A percentile compares a stretch with the other conserved stretches of the same genome.
Conservation (phyloP, 2,888 invertebrate genomes). For the Agrenia bidenticulata region DNA sequence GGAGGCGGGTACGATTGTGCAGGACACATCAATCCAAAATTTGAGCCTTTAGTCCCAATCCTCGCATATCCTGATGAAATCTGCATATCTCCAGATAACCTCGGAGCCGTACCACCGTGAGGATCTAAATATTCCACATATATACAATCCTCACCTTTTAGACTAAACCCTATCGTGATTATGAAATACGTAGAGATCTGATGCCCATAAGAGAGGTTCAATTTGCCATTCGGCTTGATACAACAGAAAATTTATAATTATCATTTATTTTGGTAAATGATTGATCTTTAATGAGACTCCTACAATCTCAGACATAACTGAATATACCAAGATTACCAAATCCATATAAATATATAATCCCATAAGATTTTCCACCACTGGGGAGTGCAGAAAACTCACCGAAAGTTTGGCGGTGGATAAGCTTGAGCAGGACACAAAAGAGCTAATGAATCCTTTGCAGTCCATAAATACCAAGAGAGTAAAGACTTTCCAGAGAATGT, state of each 20-base stretch:
- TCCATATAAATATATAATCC: background rate
- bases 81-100: conserved; percentile 32
- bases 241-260: too few relatives aligned
- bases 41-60: conserved; percentile 39
- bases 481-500: conserved; percentile 49
- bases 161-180: too few relatives aligned
- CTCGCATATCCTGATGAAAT: conserved; percentile 40
- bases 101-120: background rate
- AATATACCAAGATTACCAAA: too few relatives aligned
- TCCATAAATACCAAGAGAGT: conserved; percentile 42
- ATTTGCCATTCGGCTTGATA: too few relatives aligned
- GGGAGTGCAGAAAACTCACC: background rate
- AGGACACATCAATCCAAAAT: conserved; percentile 59
- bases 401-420: conserved; percentile 60
- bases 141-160: too few relatives aligned
- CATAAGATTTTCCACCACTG: background rate
- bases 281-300: too few relatives aligned
- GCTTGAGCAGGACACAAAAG: conserved; percentile 63
- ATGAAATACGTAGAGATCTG: too few relatives aligned
- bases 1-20: conserved; percentile 65
- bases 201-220: too few relatives aligned
- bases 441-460: conserved; percentile 49
- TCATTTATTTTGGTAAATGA: too few relatives aligned
- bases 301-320: too few relatives aligned
- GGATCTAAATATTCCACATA: too few relatives aligned